A percentile compares a stretch with the other conserved stretches of the same genome.
Evolutionary conservation across 2,113 vertebrate genomes (phyloP).

Genomic region (Uria lomvia): DNA sequence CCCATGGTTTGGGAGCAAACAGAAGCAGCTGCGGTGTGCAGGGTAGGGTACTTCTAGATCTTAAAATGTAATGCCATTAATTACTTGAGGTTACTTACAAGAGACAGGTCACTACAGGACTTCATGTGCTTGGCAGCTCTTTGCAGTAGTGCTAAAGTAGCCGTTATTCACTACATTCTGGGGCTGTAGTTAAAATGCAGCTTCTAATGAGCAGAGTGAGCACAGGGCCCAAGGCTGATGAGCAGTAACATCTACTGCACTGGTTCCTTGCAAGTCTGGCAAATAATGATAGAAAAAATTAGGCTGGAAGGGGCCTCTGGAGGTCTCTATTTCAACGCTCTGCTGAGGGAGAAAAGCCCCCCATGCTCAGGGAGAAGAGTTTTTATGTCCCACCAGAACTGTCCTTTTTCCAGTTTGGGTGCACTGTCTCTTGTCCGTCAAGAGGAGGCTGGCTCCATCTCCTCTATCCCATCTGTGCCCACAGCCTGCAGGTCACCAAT

Average conservation of each 20-base stretch:
- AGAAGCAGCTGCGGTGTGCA: not conserved
- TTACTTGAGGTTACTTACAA: not conserved
- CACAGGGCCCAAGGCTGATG: not conserved
- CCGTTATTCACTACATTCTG: not conserved
- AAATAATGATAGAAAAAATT: not conserved
- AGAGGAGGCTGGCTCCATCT: not conserved
- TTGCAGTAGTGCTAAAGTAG: not conserved
- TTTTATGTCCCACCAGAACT: not conserved
- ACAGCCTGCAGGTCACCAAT: not conserved
- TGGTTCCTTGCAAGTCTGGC: not conserved
- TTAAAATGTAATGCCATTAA: not conserved
- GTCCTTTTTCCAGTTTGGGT: not conserved
- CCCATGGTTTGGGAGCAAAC: accelerated
- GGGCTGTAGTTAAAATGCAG: not conserved
- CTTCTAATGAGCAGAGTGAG: not conserved
- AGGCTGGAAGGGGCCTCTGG: not conserved
- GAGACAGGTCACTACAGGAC: not conserved
- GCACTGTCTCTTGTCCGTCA: not conserved
- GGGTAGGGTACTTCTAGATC: not conserved
- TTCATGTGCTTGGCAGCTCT: not conserved
- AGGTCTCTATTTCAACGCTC: not conserved
- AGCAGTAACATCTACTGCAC: not conserved
- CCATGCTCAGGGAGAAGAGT: not conserved
- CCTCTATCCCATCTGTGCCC: not conserved
- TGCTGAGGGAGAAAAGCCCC: not conserved